Evolutionary conservation across 2,113 vertebrate species (phyloP).

Genomic region (Xiphophorus hellerii): DNA sequence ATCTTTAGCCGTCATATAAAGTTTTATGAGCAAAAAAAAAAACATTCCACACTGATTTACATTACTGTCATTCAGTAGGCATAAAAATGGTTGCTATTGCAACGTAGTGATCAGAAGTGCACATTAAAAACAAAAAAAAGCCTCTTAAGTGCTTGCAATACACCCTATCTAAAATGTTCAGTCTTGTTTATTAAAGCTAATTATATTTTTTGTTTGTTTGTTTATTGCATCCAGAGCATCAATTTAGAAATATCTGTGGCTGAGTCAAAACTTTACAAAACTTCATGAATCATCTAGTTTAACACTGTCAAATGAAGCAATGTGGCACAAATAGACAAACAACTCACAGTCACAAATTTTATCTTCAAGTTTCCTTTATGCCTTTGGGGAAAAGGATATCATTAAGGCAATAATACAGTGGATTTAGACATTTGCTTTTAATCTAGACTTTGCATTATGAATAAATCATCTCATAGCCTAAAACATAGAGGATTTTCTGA

Average conservation of each 20-base stretch:
- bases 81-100: not conserved
- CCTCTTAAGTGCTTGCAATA: not conserved
- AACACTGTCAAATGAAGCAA: not conserved
- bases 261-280: constrained; percentile 1
- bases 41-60: not conserved
- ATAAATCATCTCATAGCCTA: constrained; percentile 90
- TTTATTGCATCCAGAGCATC: not conserved
- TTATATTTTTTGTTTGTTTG: not conserved
- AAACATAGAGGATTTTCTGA: constrained; percentile 86
- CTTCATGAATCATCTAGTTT: constrained; percentile 6
- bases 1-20: not conserved
- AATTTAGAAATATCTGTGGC: constrained; percentile 1
- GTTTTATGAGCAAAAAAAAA: not conserved
- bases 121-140: not conserved
- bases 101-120: not conserved
- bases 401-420: constrained; percentile 93
- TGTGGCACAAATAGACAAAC: constrained; percentile 69
- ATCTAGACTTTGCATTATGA: constrained; percentile 83
- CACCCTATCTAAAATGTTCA: not conserved
- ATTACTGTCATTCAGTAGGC: not conserved
- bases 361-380: constrained; percentile 88
- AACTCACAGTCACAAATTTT: constrained; percentile 80
- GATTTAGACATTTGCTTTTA: constrained; percentile 85
- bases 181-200: not conserved
- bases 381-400: constrained; percentile 93